Conservation (phyloP, 2,113 vertebrate species). For the Theristicus caerulescens region DNA sequence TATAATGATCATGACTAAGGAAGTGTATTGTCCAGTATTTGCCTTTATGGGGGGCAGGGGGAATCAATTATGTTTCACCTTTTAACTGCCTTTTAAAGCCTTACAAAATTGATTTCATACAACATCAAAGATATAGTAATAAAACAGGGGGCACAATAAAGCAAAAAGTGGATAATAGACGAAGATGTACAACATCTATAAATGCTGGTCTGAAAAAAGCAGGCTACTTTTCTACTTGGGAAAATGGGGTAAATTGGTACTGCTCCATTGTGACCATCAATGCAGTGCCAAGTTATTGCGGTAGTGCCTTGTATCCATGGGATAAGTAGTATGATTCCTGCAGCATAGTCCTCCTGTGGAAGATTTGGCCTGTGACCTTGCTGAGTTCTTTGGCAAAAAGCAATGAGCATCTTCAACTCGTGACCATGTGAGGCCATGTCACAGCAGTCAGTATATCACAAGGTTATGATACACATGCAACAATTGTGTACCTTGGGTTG, state of each 20-base stretch:
- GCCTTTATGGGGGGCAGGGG: neutral
- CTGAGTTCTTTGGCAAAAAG: neutral
- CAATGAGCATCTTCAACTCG: accelerated
- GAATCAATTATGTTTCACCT: constrained; percentile 26
- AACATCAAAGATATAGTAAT: neutral
- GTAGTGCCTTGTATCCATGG: neutral
- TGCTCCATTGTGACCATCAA: neutral
- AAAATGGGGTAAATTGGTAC: neutral
- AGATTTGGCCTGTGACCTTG: neutral
- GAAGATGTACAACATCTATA: neutral
- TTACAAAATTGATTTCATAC: constrained; percentile 24
- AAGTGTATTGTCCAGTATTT: neutral
- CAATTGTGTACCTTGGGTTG: neutral
- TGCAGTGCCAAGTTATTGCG: neutral
- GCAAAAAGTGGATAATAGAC: neutral
- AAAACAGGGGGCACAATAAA: neutral
- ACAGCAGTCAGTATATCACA: neutral
- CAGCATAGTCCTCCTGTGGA: neutral
- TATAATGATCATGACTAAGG: neutral
- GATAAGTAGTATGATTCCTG: neutral
- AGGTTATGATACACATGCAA: accelerated
- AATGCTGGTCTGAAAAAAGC: neutral
- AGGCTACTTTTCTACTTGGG: neutral
- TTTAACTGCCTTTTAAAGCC: constrained; percentile 46
- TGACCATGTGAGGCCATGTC: accelerated